Base-by-base conservation (phyloP, 2,888 invertebrate species). In the Dryadula phaetusa region DNA sequence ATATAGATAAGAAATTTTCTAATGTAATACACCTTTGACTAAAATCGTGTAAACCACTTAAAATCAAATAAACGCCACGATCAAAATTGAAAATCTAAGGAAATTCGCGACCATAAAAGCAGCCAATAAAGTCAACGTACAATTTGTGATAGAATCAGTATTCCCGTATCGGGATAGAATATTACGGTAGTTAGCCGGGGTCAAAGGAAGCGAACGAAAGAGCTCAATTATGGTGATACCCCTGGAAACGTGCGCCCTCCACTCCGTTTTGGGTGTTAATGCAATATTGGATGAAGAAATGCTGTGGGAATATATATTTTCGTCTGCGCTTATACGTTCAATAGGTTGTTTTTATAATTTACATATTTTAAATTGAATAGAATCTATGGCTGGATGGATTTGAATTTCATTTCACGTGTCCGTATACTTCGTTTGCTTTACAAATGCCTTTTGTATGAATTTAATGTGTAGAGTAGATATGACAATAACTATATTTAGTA, bases 181-280 rank as follows among this genome's bases (percentile, higher is more conserved):
- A 79, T 81, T 80, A 79, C 79, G 70, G 77, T 77, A 81, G 80
- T 79, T 79, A 79, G 78, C 75, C 74, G 79, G 82, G 87, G 87
- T 88, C 88, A 87, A 75, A 81, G 81, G 81, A 79, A 80, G 82
- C 86, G 60, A 46, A 60, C 60, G 67, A 67, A 67, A 67, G 70
- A 61, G 54, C 42, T 64, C 80, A 77, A 82, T 85, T 84, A 83
- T 84, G 84, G 82, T 82, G 79, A 84, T 84, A 75, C 75, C 74
- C 70, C 74, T 61, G 75, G 62, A 70, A 70, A 69, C 73, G 64
- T 71, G 70, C 66, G 5, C 54, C 64, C 56, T 58, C 64, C 58
- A 64, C 67, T 69, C 62, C 62, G 56, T 69, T 64, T 68, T 62
- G 64, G 66, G 66, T 64, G 69, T 66, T 67, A 66, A 68, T 69